Percentiles rank a stretch among this genome's conserved stretches.
phyloP scores from a whole-genome alignment of 1,140 invertebrate species.

The Dufourea novaeangliae region DNA sequence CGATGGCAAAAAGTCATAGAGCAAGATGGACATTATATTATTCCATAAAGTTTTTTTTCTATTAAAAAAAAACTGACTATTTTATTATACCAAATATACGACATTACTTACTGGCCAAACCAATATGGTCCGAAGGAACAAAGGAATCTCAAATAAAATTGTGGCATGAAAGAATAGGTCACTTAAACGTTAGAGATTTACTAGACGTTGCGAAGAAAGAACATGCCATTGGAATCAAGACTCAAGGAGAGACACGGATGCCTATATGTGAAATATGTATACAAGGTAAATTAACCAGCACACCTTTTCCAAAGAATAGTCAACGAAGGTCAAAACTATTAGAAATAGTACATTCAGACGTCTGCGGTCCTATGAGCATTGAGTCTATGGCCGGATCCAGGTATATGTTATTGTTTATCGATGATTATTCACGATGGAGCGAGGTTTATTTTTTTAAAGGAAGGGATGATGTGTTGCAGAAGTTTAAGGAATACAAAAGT shows the following conservation, averaged over 20 bases:
- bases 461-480: conserved; percentile 68
- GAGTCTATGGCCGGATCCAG: conserved; percentile 60
- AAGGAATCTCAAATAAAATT: neutral
- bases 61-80: too few relatives aligned
- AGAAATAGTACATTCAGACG: conserved; percentile 65
- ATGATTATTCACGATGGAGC: conserved; percentile 67
- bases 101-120: too few relatives aligned
- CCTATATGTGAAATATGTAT: conserved; percentile 8
- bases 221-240: neutral
- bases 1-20: too few relatives aligned
- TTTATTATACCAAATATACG: too few relatives aligned
- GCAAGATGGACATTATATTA: too few relatives aligned
- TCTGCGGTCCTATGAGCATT: conserved; percentile 60
- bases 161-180: neutral
- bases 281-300: neutral
- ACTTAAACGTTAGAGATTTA: neutral
- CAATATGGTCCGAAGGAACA: conserved; percentile 33
- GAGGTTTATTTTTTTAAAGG: conserved; percentile 70
- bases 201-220: neutral
- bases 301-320: neutral
- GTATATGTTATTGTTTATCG: conserved; percentile 72
- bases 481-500: conserved; percentile 66
- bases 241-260: neutral
- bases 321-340: conserved; percentile 16
- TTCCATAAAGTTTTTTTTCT: too few relatives aligned